Evolutionary conservation across 2,797 vertebrate genomes (phyloP).

Genomic region (Leucoraja ocellata): DNA sequence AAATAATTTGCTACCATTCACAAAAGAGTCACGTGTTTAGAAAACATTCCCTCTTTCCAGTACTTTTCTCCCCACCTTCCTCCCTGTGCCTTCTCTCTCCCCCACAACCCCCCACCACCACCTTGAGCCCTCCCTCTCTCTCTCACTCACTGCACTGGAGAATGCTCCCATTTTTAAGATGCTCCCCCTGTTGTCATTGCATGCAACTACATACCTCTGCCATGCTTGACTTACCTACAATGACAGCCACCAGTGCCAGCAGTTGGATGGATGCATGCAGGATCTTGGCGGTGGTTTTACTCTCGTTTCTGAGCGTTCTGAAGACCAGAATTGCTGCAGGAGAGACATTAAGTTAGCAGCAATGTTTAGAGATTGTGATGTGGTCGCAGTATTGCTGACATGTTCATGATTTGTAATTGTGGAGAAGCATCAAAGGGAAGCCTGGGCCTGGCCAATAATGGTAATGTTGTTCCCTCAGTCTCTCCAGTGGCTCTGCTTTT

Average conservation of each 20-base stretch:
- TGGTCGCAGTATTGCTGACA: background rate
- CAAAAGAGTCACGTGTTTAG: background rate
- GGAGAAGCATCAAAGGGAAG: background rate
- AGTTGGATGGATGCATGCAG: conserved; percentile 79
- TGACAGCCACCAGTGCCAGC: conserved; percentile 68
- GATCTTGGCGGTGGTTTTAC: conserved; percentile 71
- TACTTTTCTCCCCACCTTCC: background rate
- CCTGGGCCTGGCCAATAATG: background rate
- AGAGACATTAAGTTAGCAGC: background rate
- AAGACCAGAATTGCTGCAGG: conserved; percentile 81
- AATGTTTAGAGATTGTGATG: background rate
- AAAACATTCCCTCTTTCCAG: background rate
- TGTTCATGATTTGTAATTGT: background rate
- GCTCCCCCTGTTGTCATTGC: background rate
- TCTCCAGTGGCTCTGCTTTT: background rate
- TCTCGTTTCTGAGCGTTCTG: conserved; percentile 77
- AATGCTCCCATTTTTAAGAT: background rate
- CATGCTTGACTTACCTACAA: conserved; percentile 68
- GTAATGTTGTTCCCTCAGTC: background rate
- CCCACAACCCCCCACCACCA: background rate
- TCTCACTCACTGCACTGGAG: background rate
- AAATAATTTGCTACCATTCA: background rate
- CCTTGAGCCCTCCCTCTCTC: background rate
- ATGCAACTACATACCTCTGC: background rate
- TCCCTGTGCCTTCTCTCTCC: background rate